These are phyloP conservation scores for Himantopus leucocephalus DNA, from an alignment of 2,113 vertebrate genomes.

Conservation along the genomic window DNA sequence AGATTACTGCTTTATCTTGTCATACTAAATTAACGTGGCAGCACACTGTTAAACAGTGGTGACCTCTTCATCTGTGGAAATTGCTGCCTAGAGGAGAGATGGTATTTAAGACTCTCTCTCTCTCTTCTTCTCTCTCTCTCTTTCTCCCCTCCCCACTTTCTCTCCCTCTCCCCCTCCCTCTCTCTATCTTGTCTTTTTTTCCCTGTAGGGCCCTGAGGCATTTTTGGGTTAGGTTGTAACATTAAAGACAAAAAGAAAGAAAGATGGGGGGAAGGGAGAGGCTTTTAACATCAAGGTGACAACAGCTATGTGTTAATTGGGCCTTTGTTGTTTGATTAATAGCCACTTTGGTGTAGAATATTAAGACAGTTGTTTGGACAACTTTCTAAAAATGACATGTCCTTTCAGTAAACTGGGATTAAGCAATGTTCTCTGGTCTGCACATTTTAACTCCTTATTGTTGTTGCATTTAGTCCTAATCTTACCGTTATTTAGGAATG, in stretches of 20 bases:
- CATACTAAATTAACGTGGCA: conserved; percentile 91
- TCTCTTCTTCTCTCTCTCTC: neutral
- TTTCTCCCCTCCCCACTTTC: neutral
- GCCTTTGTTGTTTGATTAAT: conserved; percentile 76
- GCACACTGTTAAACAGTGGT: conserved; percentile 82
- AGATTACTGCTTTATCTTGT: conserved; percentile 98
- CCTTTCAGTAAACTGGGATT: conserved; percentile 48
- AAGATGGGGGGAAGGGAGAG: conserved; percentile 60
- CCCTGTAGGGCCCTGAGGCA: conserved; percentile 11
- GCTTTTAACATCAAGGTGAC: conserved; percentile 79
- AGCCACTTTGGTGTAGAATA: conserved; percentile 59
- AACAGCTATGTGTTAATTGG: conserved; percentile 81
- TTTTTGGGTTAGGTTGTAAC: conserved; percentile 58
- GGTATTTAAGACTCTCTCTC: conserved; percentile 66
- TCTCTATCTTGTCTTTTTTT: neutral
- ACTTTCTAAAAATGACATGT: conserved; percentile 49
- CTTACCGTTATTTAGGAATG: neutral
- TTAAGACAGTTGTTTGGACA: conserved; percentile 60
- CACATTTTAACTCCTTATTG: conserved; percentile 44
- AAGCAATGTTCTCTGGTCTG: neutral
- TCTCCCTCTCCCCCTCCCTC: neutral
- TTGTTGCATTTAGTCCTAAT: neutral
- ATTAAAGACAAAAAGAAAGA: conserved; percentile 61
- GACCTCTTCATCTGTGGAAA: conserved; percentile 92
- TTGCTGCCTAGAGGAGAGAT: conserved; percentile 75